phyloP scores from a whole-genome alignment of 2,113 vertebrate species.

The Naja naja region DNA sequence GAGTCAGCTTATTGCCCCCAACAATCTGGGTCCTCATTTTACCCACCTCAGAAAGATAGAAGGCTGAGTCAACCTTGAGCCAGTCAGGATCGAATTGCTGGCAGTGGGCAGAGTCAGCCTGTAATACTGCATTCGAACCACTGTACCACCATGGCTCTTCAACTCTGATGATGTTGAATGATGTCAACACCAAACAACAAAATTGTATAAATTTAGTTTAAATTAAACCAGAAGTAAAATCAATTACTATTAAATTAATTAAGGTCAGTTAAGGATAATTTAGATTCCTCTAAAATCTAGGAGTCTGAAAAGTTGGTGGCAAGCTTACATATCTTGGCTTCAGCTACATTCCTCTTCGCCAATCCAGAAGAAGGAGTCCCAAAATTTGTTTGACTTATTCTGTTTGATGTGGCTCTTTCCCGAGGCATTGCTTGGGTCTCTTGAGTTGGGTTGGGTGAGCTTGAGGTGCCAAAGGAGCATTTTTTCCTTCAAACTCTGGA shows the following conservation, averaged over 20 bases:
- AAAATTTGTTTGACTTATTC: slow-evolving; percentile 61
- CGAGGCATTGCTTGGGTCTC: slow-evolving; percentile 59
- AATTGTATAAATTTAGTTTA: neutral
- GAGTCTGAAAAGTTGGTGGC: slow-evolving; percentile 13
- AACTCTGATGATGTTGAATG: neutral
- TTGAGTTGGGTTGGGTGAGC: slow-evolving; percentile 62
- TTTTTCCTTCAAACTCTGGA: slow-evolving; percentile 74
- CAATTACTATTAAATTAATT: neutral
- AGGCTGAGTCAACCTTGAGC: neutral
- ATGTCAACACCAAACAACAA: neutral
- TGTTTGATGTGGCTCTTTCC: slow-evolving; percentile 63
- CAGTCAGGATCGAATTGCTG: neutral
- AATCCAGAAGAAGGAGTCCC: slow-evolving; percentile 43
- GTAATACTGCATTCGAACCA: neutral
- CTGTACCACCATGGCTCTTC: neutral
- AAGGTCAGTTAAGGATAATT: neutral
- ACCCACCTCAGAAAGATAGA: neutral
- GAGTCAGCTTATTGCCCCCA: neutral
- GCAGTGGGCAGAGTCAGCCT: neutral
- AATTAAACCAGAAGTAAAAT: neutral
- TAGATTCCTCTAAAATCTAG: neutral
- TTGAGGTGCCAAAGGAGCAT: slow-evolving; percentile 71
- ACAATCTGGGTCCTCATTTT: neutral
- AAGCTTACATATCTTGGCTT: slow-evolving; percentile 35
- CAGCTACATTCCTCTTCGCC: slow-evolving; percentile 38